Conservation (phyloP, 2,797 vertebrate genomes). For the Chelon labrosus region DNA sequence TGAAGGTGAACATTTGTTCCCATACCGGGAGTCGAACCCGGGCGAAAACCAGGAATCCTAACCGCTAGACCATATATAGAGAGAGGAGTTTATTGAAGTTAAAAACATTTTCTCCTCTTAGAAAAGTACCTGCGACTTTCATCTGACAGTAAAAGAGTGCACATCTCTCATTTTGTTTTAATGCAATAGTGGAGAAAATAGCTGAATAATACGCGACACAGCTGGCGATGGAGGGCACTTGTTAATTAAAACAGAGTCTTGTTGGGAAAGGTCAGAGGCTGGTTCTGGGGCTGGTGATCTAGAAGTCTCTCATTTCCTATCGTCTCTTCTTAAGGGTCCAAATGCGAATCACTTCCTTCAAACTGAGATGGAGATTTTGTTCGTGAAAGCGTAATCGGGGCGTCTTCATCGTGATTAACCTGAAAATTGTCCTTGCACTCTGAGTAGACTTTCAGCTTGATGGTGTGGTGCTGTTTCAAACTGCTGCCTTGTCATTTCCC, state of each 20-base stretch:
- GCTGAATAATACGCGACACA: constrained; percentile 66
- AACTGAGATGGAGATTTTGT: constrained; percentile 22
- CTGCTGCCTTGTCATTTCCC: constrained; percentile 9
- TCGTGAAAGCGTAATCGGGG: constrained; percentile 15
- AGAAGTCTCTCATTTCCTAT: constrained; percentile 3
- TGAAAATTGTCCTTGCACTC: constrained; percentile 10
- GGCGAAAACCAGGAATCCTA: no score
- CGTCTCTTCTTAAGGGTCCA: background rate
- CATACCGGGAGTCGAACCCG: no score
- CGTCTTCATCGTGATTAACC: constrained; percentile 1
- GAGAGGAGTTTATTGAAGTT: constrained; percentile 37
- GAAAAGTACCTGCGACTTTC: constrained; percentile 52
- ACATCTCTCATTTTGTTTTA: constrained; percentile 52
- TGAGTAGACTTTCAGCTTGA: constrained; percentile 12
- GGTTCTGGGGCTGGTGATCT: constrained; percentile 9
- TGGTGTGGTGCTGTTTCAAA: constrained; percentile 6
- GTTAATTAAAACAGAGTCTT: constrained; percentile 65
- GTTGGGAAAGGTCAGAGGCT: constrained; percentile 61
- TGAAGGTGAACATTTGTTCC: no score
- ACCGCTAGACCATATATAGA: no score
- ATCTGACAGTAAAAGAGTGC: constrained; percentile 32
- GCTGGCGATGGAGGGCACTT: constrained; percentile 39
- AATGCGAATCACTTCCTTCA: constrained; percentile 7
- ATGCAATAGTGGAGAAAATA: constrained; percentile 48
- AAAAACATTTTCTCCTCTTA: constrained; percentile 45